Base-by-base conservation (phyloP, 2,113 vertebrate genomes). In the Trogon melanurus region DNA sequence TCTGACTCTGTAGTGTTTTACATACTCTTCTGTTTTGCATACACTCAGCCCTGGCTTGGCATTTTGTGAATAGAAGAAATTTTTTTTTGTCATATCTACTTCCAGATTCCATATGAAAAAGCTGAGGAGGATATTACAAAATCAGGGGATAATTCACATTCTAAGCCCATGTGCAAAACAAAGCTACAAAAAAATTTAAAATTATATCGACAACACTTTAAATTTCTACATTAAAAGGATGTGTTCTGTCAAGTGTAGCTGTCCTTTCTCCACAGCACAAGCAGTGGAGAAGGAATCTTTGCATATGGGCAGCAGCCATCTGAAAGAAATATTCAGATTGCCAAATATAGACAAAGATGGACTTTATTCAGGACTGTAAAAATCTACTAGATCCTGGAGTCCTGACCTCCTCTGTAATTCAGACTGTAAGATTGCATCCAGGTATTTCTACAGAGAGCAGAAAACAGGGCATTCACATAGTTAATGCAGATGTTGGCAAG, bases 401-500 rank as follows among this genome's bases (percentile, higher is more conserved):
- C 34, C 38, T 73, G n/a, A 85, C 71, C 56, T 87, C 17, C n/a
- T 64, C 30, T 58, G 17, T 93, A 74, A 60, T 64, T 73, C 54
- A 69, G 41, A 51, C 50, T 81, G 8, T 45, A 64, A 45, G 44
- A 75, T 51, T 61, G 45, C 32, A 57, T 88, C 38, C 72, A 92
- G 20, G 64, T 94, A 94, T 45, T 94, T 21, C 23, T 91, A 41
- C 62, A 88, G 53, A 57, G 8, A 62, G 44, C 1, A 53, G 72
- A 83, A 86, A 29, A 0, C 30, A 69, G 21, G 57, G 38, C 32
- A 50, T 66, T 86, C 60, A 62, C 45, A 60, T 85, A 92, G 88
- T 88, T 90, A 96, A 81, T 88, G 57, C 86, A 84, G 75, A 94
- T 91, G 79, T 91, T 96, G 90, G 81, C 74, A 88, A 91, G 58